Base-by-base conservation (phyloP, 1,140 invertebrate genomes). In the Scaptodrosophila lebanonensis region DNA sequence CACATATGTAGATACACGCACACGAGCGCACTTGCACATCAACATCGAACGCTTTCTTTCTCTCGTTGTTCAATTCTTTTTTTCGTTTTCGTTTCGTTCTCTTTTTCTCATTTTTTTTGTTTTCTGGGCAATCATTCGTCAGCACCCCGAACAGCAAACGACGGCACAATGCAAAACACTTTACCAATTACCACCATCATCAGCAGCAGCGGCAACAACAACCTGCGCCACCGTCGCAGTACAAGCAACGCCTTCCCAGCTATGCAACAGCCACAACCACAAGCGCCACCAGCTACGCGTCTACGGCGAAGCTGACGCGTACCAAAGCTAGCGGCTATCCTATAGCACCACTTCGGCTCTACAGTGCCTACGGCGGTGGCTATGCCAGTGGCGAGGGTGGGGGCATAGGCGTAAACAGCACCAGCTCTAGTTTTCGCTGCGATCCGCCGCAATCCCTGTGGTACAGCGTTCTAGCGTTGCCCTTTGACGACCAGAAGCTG, bases 401-500 rank as follows among this genome's bases (percentile, higher is more conserved):
- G 3, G 22, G 22, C 8, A 8, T 8, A 4, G 22, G 3, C 8
- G 22, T 3, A 4, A 8, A 38, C 44, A 82, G 66, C 49, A 56
- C 67, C 3, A 57, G 68, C 3, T 83, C 82, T 2, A 67, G 68
- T 13, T 57, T 53, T 9, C 63, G 63, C 5, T 61, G 62, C 20
- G 73, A 64, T 3, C 54, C 40, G 5, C 90, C 93, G 88, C 92
- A 93, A 16, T 93, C 93, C 54, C 89, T 94, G 75, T 95, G 93
- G 95, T 95, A 95, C 89, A 95, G 94, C 49, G 91, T 96, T 59
- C 91, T 96, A 87, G 95, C 95, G 54, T 91, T 96, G 72, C 95
- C 95, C 63, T 96, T 96, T 88, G 94, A 95, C 77, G 95, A 96
- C 89, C 94, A 96, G 89, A 94, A 95, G 87, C 92, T 95, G 72